Evolutionary conservation across 2,888 invertebrate species (phyloP), one percentile per base, ranked within the genome.

Genomic region (Allacma fusca): DNA sequence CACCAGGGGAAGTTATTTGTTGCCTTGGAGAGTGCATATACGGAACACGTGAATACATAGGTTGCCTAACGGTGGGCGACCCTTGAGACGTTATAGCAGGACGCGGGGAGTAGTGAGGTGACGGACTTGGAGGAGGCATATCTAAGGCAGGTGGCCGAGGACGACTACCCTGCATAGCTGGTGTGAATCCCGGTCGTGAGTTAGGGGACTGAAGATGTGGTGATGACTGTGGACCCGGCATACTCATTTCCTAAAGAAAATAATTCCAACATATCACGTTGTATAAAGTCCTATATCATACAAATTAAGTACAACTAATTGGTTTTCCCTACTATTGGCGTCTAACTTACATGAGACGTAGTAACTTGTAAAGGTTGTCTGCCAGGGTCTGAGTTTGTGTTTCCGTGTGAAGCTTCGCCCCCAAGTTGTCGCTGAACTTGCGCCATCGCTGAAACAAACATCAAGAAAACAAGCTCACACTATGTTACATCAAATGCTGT

Each of bases 391-490:
- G 23, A 1, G 44, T 26, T 68, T n/a, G 29, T 1, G 40, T 34
- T 29, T 74, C 67, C 77, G 72, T 44, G 43, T 26, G 57, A n/a
- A 29, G 85, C 86, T 79, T 88, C 88, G 43, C 86, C 86, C 43
- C 85, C 86, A 75, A 90, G 88, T 85, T 89, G 89, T 68, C 90
- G 87, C 80, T 90, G 90, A 69, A 90, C 90, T 84, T 89, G 86
- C 28, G 89, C 89, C 83, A 90, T 90, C 59, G 89, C 90, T 90
- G 83, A 74, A 86, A 85, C 78, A 80, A 16, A 79, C 5, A 19
- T 40, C n/a, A n/a, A n/a, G n/a, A n/a, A n/a, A n/a, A n/a, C n/a
- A n/a, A n/a, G n/a, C n/a, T n/a, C n/a, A n/a, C n/a, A n/a, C n/a
- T n/a, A n/a, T n/a, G n/a, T n/a, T n/a, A n/a, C n/a, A n/a, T n/a